These are phyloP conservation scores for Strigamia crassipes DNA, from an alignment of 2,888 invertebrate species.

Conservation along the genomic window DNA sequence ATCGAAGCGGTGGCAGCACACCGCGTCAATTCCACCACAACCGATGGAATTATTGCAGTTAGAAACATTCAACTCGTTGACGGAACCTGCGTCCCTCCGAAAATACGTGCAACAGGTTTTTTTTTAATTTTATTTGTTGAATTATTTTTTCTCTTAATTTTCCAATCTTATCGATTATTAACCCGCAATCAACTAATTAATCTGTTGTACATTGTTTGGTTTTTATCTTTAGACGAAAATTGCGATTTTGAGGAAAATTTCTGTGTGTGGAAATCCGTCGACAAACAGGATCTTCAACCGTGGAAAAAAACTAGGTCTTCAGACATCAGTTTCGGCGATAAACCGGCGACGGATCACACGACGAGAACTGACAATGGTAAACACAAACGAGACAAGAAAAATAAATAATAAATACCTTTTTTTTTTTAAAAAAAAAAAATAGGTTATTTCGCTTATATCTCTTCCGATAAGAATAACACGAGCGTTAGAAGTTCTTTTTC, in stretches of 20 bases:
- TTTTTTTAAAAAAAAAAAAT: too few relatives aligned
- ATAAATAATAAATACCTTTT: background rate
- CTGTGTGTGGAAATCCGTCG: background rate
- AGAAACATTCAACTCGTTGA: background rate
- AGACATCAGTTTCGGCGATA: background rate
- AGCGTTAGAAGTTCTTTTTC: too few relatives aligned
- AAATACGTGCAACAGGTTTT: too few relatives aligned
- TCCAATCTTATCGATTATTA: too few relatives aligned
- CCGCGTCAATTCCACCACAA: background rate
- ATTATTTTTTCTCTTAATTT: too few relatives aligned
- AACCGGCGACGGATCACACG: background rate
- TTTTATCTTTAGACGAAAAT: background rate
- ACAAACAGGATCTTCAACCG: too few relatives aligned
- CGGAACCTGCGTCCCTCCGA: background rate
- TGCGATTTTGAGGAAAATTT: constrained; percentile 3
- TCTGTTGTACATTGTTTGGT: background rate
- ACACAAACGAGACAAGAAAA: background rate
- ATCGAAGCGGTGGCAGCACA: background rate
- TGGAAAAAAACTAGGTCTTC: background rate
- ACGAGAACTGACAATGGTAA: background rate
- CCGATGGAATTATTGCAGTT: background rate
- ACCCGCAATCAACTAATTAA: background rate
- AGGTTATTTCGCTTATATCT: background rate
- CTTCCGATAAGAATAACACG: background rate
- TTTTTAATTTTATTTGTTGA: too few relatives aligned